Conservation (phyloP, 2,888 invertebrate genomes). For the Dexiosoma caninum region DNA sequence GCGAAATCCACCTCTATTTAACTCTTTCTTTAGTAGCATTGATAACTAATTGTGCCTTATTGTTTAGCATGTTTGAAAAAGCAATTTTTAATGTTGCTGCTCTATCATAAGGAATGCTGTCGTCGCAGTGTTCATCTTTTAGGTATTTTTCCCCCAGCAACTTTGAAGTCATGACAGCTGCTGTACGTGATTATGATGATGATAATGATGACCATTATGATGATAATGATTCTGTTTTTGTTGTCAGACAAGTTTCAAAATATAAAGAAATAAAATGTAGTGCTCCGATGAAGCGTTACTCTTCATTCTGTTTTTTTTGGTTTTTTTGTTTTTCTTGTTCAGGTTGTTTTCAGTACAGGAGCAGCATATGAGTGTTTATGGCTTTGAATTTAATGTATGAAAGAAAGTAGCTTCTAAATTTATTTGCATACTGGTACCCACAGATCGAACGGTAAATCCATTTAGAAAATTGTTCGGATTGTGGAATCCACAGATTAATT, state of each 20-base stretch:
- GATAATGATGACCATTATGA: no score
- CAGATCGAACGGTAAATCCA: no score
- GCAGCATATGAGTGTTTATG: slow-evolving; percentile 2
- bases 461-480: no score
- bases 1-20: neutral
- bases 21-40: neutral
- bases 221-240: slow-evolving; percentile 17
- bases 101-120: slow-evolving; percentile 24
- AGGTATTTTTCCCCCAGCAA: slow-evolving; percentile 4
- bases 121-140: neutral
- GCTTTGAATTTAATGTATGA: neutral
- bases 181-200: slow-evolving; percentile 18
- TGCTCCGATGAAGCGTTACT: neutral
- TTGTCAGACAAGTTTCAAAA: slow-evolving; percentile 37
- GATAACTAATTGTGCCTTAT: neutral
- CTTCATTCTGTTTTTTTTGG: no score
- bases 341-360: neutral
- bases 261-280: neutral
- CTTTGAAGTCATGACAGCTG: slow-evolving; percentile 52
- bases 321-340: slow-evolving; percentile 3
- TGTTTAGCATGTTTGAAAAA: neutral
- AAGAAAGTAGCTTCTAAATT: no score
- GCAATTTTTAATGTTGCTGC: neutral
- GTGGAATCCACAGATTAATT: no score
- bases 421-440: no score